Evolutionary conservation across 2,888 invertebrate genomes (phyloP), one percentile per base, ranked within the genome.

Genomic region (Leptarthrus brevirostris): DNA sequence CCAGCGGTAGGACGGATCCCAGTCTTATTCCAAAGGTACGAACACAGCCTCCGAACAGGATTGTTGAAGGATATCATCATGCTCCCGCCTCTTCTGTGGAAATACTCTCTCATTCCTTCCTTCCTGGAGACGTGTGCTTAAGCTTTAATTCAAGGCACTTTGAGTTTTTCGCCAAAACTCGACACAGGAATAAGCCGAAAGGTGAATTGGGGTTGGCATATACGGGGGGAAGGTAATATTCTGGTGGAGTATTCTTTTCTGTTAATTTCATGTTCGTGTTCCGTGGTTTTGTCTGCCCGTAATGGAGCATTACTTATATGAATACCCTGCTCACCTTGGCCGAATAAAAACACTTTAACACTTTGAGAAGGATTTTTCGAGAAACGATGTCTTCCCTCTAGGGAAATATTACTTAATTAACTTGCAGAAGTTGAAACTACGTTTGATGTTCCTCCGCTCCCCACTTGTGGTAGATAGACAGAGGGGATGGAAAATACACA

Each of bases 1-100:
- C 47, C 64, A 61, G 47, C 16, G n/a, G n/a, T n/a, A n/a, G n/a
- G n/a, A n/a, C n/a, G n/a, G 26, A 26, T 16, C 47, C 47, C 24
- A 12, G 12, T 6, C 40, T 40, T n/a, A 40, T 6, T 12, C 12
- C 1, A 40, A 40, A 12, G 40, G 40, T 3, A 12, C 12, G 12
- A 3, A 40, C 3, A 8, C 40, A 40, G n/a, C 30, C 8, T 8
- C 4, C 40, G n/a, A 6, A 6, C 8, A 30, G 5, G 30, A 6
- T 30, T 30, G 30, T 6, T 30, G 30, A 6, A 30, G 8, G 30
- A n/a, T 30, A 30, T 30, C 4, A 6, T 5, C 8, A 30, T 30
- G 30, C 8, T 5, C 30, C 30, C 8, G 8, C 30, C 30, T 30
- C 3, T 30, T 8, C 30, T 6, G 5, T 0, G 4, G 8, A 4